Evolutionary conservation across 2,797 vertebrate genomes (phyloP), one percentile per base, ranked within the genome.

Genomic region (Smutsia temminckii): DNA sequence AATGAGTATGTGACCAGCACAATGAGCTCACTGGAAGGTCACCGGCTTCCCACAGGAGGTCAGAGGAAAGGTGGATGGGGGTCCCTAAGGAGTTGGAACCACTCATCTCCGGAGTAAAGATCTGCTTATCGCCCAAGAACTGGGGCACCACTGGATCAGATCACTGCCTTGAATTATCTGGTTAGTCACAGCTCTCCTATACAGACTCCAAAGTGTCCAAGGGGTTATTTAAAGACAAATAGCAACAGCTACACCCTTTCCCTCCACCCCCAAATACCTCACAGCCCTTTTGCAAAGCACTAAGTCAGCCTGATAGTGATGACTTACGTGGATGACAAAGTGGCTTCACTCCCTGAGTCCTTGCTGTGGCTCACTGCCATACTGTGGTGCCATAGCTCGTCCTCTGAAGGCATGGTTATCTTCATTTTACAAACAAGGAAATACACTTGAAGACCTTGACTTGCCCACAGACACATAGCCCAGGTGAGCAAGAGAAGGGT

Each of bases 231-330:
- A 20, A 71, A 89, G 61, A 29, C 23, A 51, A 34, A 55, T 3
- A 68, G 59, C 57, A 46, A 42, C 2, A 4, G 42, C n/a, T 10
- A 10, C 17, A 55, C 32, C 27, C 14, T 8, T 55, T 2, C 6
- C 3, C 2, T n/a, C 14, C 12, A 8, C 68, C 16, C 16, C 0
- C n/a, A 53, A 5, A 10, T 4, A 78, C 5, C 66, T 37, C 20
- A n/a, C 20, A 17, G 20, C 10, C 32, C 25, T 81, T 61, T 69
- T 16, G 6, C 23, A 40, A 13, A 49, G 74, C 21, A 8, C 46
- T 7, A 7, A 27, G 42, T 78, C 14, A 0, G 23, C 16, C 6
- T 23, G 11, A 32, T 3, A 34, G 53, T 17, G 27, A 10, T 2
- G 42, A 68, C 55, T 69, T 25, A 6, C 9, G 40, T 3, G 16